Percentiles rank a stretch among this genome's conserved stretches.
Conservation (phyloP, 2,888 invertebrate species). For the Papilio gigon region DNA sequence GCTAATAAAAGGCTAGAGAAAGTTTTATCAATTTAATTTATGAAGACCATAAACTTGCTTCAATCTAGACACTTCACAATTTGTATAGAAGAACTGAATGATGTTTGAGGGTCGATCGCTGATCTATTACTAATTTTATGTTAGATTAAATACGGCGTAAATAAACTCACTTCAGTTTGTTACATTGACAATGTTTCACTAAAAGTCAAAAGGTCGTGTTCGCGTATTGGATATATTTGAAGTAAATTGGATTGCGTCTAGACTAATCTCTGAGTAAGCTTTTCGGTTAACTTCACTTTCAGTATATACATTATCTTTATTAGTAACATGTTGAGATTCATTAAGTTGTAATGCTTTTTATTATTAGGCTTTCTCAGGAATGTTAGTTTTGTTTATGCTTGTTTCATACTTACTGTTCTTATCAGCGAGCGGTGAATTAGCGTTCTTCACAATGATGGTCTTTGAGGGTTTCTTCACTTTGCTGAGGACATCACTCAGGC, state of each 20-base stretch:
- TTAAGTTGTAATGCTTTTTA: neutral
- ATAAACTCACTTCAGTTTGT: neutral
- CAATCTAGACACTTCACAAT: too few species aligned
- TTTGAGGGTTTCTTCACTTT: constrained; percentile 86
- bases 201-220: constrained; percentile 14
- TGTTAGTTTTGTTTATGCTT: constrained; percentile 28
- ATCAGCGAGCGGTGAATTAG: constrained; percentile 74
- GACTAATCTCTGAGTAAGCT: constrained; percentile 1
- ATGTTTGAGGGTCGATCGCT: too few species aligned
- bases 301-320: neutral
- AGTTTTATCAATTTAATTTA: constrained; percentile 42
- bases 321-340: neutral
- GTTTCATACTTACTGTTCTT: constrained; percentile 84
- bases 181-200: neutral
- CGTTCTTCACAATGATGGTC: constrained; percentile 80
- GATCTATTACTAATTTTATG: too few species aligned
- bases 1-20: constrained; percentile 44
- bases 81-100: too few species aligned
- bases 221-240: neutral
- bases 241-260: constrained; percentile 22
- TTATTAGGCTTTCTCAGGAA: neutral
- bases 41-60: neutral
- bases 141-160: neutral
- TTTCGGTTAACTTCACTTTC: neutral
- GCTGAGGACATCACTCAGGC: constrained; percentile 87